Evolutionary conservation across 2,113 vertebrate species (phyloP).

Genomic region (Melanerpes formicivorus): DNA sequence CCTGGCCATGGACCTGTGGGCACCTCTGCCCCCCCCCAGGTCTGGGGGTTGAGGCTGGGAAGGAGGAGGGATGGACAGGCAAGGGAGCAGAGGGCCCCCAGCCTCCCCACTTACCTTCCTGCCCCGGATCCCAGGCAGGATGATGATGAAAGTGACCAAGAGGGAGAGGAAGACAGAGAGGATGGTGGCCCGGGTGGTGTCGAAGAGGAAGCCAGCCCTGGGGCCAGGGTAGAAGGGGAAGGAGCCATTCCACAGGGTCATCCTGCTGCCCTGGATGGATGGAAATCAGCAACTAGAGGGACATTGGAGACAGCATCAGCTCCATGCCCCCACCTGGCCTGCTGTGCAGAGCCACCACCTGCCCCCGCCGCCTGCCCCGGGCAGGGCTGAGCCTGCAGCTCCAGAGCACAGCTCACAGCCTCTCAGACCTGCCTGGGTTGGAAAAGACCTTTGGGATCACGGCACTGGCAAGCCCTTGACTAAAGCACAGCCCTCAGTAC

Average conservation of each 20-base stretch:
- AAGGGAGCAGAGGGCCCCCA: not conserved
- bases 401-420: not conserved
- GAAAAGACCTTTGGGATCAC: no score
- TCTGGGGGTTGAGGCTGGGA: not conserved
- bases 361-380: rapidly evolving
- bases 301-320: not conserved
- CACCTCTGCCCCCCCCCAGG: not conserved
- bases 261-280: constrained; percentile 33
- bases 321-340: not conserved
- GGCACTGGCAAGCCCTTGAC: no score
- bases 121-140: constrained; percentile 92
- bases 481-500: no score
- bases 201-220: constrained; percentile 80
- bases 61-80: not conserved
- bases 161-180: constrained; percentile 82
- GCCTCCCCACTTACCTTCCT: constrained; percentile 80
- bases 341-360: not conserved
- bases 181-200: constrained; percentile 76
- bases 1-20: not conserved
- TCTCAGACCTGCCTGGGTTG: no score
- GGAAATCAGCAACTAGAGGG: not conserved
- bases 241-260: constrained; percentile 90
- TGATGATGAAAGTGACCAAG: constrained; percentile 83
- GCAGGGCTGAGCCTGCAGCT: rapidly evolving
- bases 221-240: constrained; percentile 88